These are phyloP conservation scores for Ernsta delagoae DNA, from an alignment of 2,888 invertebrate genomes.

Conservation along the genomic window DNA sequence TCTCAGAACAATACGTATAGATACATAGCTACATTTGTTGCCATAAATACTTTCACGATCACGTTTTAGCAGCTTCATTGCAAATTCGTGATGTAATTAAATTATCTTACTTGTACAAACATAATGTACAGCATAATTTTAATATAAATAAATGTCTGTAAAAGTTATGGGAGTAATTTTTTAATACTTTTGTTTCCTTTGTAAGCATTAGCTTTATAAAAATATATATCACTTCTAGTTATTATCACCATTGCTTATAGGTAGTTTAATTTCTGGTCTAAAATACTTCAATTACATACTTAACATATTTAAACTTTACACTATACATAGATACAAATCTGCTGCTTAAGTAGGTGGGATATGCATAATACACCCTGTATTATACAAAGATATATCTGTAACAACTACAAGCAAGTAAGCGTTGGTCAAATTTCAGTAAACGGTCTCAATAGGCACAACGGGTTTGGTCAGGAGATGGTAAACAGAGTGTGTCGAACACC, in stretches of 20 bases:
- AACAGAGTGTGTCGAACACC: slow-evolving; percentile 27
- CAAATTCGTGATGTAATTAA: slow-evolving; percentile 34
- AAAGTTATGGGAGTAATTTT: neutral
- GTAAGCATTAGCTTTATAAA: no score
- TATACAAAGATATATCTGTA: no score
- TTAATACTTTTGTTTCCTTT: no score
- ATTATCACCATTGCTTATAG: no score
- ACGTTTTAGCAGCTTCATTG: slow-evolving; percentile 26
- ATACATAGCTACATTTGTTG: slow-evolving; percentile 13
- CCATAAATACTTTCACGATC: slow-evolving; percentile 30
- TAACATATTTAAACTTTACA: no score
- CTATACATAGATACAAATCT: no score
- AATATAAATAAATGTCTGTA: neutral
- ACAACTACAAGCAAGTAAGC: neutral
- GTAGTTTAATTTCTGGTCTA: no score
- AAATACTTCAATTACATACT: no score
- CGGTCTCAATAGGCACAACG: slow-evolving; percentile 22
- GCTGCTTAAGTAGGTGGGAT: no score
- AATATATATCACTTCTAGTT: no score
- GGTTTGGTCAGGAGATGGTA: slow-evolving; percentile 12
- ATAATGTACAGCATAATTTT: slow-evolving; percentile 7
- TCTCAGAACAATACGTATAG: slow-evolving; percentile 23
- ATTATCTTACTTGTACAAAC: slow-evolving; percentile 22
- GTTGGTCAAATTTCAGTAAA: slow-evolving; percentile 34
- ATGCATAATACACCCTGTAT: no score